Evolutionary conservation across 2,797 vertebrate species (phyloP), one percentile per base, ranked within the genome.

Genomic region (Babyrousa celebensis): DNA sequence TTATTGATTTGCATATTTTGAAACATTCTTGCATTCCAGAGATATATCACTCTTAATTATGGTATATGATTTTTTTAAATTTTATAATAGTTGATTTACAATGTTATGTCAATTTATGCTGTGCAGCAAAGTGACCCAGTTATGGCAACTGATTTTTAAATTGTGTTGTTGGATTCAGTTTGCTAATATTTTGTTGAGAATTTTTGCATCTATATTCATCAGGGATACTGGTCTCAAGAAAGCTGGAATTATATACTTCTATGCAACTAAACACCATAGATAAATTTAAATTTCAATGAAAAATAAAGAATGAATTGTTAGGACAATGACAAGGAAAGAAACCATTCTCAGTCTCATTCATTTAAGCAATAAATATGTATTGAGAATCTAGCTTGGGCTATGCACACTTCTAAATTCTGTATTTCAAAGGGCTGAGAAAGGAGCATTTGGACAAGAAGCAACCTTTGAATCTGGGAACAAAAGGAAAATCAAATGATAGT

Each of bases 231-330:
- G 32, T 27, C 58, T 82, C 25, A 68, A 43, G 70, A 65, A 65
- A 65, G 11, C 3, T 43, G 85, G 23, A 71, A 87, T 82, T n/a
- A 43, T 29, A 43, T 18, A 43, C 63, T 87, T 80, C 43, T 88
- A 20, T 88, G 63, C 20, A 80, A 16, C 56, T 23, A 10, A 40
- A 43, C 15, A 54, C 7, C n/a, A 72, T 63, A 63, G 52, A 86
- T 70, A 79, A 87, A 87, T n/a, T 62, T 80, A 79, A 80, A 93
- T 62, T 52, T 71, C n/a, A 71, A 36, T 43, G 32, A 72, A 93
- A 62, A n/a, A 48, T 63, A 27, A 85, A 80, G 29, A 89, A 48
- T 27, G 1, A 10, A 29, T 52, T 80, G 10, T 89, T 92, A 89
- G 7, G 83, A 25, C 17, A 94, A 65, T 32, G n/a, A 71, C 25